Evolutionary conservation across 2,888 invertebrate species (phyloP), one percentile per base, ranked within the genome.

Genomic region (Pammene fasciana): DNA sequence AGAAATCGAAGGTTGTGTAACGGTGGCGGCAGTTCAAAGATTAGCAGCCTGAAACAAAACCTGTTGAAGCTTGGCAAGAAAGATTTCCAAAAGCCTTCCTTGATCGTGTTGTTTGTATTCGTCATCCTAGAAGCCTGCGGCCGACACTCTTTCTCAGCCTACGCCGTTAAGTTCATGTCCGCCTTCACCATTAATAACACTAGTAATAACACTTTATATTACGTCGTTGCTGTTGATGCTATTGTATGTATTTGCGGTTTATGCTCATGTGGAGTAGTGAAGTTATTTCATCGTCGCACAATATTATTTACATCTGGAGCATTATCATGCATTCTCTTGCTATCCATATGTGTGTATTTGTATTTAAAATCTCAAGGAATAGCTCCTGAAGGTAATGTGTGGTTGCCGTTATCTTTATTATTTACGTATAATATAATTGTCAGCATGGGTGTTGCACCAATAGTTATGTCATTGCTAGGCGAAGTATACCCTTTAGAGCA

Each of bases 401-500:
- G 81, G 80, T 75, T 88, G 64, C 80, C 86, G 0, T 70, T 85
- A 36, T 50, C 73, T 0, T 56, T 89, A 11, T 85, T 88, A 26
- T 76, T 79, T 0, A 34, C 80, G 0, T 89, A 83, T 71, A 86
- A 87, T 55, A 75, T 87, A 16, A 68, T 88, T 16, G 79, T 79
- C 0, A 90, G 88, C 72, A 79, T 89, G 18, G 90, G 89, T 1
- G 86, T 87, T 64, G 83, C 86, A 7, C 82, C 86, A 0, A 86
- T 89, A 65, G 84, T 89, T 0, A 70, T 87, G 14, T 82, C 84
- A 2, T 76, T 89, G 13, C 70, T 87, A 36, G 90, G 90, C 0
- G 90, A 90, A 73, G 68, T 89, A 6, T 85, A 84, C 48, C 89
- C 89, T 0, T 77, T 89, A 50, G 81, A 77, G 0, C 86, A 88